Evolutionary conservation across 2,113 vertebrate genomes (phyloP).

Genomic region (Nothocercus nigrocapillus): DNA sequence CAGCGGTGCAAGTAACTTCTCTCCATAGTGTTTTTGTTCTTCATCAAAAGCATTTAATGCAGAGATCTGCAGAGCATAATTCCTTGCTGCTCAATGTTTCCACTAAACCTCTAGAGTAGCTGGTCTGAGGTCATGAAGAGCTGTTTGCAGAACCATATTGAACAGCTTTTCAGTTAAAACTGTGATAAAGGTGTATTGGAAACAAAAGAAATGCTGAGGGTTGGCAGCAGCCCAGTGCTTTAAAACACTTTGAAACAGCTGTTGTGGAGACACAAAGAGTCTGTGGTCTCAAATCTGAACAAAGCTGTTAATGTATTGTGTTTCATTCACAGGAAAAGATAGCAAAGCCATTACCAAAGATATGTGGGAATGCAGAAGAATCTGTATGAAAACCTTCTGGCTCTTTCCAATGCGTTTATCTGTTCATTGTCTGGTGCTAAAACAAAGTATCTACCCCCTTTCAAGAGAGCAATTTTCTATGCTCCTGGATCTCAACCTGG

Average conservation of each 20-base stretch:
- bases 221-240: not conserved
- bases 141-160: not conserved
- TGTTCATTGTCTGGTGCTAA: not conserved
- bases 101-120: not conserved
- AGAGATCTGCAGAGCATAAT: not conserved
- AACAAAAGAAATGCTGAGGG: not conserved
- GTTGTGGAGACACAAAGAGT: not conserved
- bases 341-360: not conserved
- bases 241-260: conserved; percentile 34
- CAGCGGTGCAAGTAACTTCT: not conserved
- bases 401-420: not conserved
- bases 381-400: not conserved
- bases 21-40: not conserved
- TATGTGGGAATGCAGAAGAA: not conserved
- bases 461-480: not conserved
- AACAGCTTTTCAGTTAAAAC: not conserved
- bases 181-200: not conserved
- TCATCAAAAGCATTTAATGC: not conserved
- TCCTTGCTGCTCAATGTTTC: not conserved
- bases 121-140: not conserved
- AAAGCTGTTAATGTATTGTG: not conserved
- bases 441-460: not conserved
- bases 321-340: not conserved
- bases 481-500: not conserved
- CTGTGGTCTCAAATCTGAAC: not conserved